Conservation (phyloP, 2,888 invertebrate genomes). For the Venusia cambrica region DNA sequence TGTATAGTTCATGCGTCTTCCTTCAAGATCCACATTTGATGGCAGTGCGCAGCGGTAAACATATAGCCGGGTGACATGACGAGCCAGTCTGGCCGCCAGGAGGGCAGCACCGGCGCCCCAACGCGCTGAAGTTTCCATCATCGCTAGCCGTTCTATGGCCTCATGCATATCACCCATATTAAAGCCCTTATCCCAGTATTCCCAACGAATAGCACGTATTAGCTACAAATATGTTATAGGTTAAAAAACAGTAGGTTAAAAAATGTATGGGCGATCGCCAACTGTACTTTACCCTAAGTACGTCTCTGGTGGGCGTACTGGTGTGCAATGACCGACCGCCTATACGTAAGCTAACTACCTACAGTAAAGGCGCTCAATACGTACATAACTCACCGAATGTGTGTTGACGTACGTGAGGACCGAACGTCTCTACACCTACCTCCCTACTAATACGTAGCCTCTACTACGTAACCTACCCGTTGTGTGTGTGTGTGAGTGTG, state of each 20-base stretch:
- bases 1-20: slow-evolving; percentile 70
- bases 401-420: no score
- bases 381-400: no score
- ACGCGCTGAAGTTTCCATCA: slow-evolving; percentile 81
- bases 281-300: no score
- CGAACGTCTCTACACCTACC: no score
- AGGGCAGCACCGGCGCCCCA: slow-evolving; percentile 79
- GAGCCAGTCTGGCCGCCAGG: slow-evolving; percentile 75
- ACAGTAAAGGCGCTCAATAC: no score
- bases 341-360: no score
- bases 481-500: no score
- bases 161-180: slow-evolving; percentile 51
- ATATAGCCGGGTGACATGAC: slow-evolving; percentile 71
- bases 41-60: slow-evolving; percentile 79
- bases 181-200: slow-evolving; percentile 66
- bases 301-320: no score
- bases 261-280: no score
- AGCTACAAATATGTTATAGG: slow-evolving; percentile 43
- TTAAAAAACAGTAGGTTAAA: not conserved
- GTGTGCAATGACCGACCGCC: no score
- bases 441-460: no score
- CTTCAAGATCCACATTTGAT: slow-evolving; percentile 64
- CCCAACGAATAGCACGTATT: slow-evolving; percentile 78
- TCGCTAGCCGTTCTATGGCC: slow-evolving; percentile 68
- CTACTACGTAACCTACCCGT: no score